Base-by-base conservation (phyloP, 2,888 invertebrate species). In the Coronaproctus castanopsis region DNA sequence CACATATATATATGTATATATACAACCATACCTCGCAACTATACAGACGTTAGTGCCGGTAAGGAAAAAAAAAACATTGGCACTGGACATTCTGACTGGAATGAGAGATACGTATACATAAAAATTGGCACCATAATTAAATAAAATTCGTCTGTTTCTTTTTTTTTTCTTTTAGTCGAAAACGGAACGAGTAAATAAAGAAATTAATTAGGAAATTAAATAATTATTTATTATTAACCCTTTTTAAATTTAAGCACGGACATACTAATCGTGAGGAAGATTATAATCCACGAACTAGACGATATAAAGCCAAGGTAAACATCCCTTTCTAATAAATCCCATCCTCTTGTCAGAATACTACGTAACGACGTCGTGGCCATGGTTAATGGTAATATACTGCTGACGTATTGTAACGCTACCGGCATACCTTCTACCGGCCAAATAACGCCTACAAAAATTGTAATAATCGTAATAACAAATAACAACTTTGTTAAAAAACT, bases 371-470 rank as follows among this genome's bases (percentile, higher is more conserved):
- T 86, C n/a, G 91, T 91, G n/a, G 92, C 90, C 70, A 90, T 77
- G 0, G 93, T 93, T 57, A 92, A 74, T 0, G 93, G 93, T 57
- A 93, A 78, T 66, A 84, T 82, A 54, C 85, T 79, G 1, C 90
- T 85, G 57, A 92, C 80, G 72, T 88, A 88, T 66, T 85, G 78
- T 36, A 95, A 75, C 61, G 85, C 77, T 67, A 81, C 78, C 1
- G 93, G 93, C 89, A 95, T 93, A 60, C 91, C 91, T 71, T 95
- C 91, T 63, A 93, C 84, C 61, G 95, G 93, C 95, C 95, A 95
- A 69, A 95, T 90, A 50, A 93, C 92, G 59, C 93, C 93, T 78
- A 68, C 1, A 69, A 70, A 62, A 65, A 61, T 36, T n/a, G n/a
- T n/a, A n/a, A n/a, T n/a, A n/a, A n/a, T n/a, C n/a, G n/a, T n/a